These are phyloP conservation scores for Phengaris arion DNA, from an alignment of 2,888 invertebrate genomes.

Conservation along the genomic window DNA sequence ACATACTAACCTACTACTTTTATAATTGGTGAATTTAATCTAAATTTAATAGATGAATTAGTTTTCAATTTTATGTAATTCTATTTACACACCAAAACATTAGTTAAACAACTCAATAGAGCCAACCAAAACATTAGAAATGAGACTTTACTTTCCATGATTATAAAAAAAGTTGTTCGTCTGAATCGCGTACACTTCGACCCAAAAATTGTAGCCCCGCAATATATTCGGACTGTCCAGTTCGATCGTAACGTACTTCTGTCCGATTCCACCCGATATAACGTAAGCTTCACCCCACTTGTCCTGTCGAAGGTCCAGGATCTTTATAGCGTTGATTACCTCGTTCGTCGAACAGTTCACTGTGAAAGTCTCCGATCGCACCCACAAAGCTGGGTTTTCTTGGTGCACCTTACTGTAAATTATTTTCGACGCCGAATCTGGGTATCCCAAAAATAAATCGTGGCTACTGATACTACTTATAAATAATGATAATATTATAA, in stretches of 20 bases:
- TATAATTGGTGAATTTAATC: too few species aligned
- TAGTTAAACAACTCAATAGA: too few species aligned
- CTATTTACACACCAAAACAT: too few species aligned
- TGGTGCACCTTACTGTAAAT: slow-evolving; percentile 64
- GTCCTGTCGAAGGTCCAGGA: slow-evolving; percentile 57
- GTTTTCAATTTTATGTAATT: too few species aligned
- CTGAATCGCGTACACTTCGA: slow-evolving; percentile 60
- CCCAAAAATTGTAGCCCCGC: slow-evolving; percentile 62
- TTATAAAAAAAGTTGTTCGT: slow-evolving; percentile 48
- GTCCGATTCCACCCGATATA: slow-evolving; percentile 60
- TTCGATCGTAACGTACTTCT: slow-evolving; percentile 56
- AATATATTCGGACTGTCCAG: slow-evolving; percentile 59
- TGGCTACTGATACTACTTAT: slow-evolving; percentile 33
- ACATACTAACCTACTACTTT: too few species aligned
- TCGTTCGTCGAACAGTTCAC: slow-evolving; percentile 57
- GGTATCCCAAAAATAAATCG: slow-evolving; percentile 53
- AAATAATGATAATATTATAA: slow-evolving; percentile 31
- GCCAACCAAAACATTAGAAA: too few species aligned
- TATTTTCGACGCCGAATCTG: slow-evolving; percentile 55
- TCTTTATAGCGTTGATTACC: slow-evolving; percentile 61
- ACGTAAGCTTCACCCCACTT: slow-evolving; percentile 60
- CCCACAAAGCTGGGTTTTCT: slow-evolving; percentile 63
- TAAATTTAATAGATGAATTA: too few species aligned
- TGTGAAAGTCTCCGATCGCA: slow-evolving; percentile 53
- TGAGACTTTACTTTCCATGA: slow-evolving; percentile 48